Evolutionary conservation across 2,113 vertebrate genomes (phyloP), one percentile per base, ranked within the genome.

Genomic region (Anas platyrhynchos): DNA sequence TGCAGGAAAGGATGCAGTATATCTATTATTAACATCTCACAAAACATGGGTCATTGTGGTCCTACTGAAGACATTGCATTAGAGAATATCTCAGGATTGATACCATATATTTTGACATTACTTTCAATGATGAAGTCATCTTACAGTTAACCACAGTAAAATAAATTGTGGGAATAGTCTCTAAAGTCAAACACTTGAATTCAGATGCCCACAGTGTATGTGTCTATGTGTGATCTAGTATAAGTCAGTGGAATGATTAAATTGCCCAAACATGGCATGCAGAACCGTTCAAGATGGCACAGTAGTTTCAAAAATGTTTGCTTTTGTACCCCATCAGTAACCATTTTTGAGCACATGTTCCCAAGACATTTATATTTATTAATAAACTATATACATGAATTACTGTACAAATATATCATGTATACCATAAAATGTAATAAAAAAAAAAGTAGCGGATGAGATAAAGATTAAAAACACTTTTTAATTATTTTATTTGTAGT

Each of bases 251-350:
- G 11, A 58, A 74, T 44, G 1, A 26, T 38, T 81, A 71, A 69
- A 26, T 9, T 58, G 23, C 13, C 9, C 18, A 54, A 38, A 21
- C 4, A 44, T 1, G 18, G 56, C 56, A 63, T 25, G 9, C 29
- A 66, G 22, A 36, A 7, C 7, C 38, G 25, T 59, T 67, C n/a
- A 56, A 36, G 31, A 36, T 38, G 18, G 11, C 15, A 11, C 3
- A 38, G 5, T 17, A 8, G 14, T 29, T 6, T 32, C 7, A 23
- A 50, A n/a, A 1, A 5, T 22, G 14, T 62, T 27, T 68, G 4
- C 5, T 38, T 52, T 8, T 10, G 2, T 74, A 31, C 3, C 8
- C 11, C 32, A 27, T 27, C 0, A 0, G 18, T 31, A 67, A 78
- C 55, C 75, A 4, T 3, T 9, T 73, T 32, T 62, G 4, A 48